Evolutionary conservation across 37 sponge, comb jelly and placozoan species (phyloP).

Genomic region (Oopsacas minuta): DNA sequence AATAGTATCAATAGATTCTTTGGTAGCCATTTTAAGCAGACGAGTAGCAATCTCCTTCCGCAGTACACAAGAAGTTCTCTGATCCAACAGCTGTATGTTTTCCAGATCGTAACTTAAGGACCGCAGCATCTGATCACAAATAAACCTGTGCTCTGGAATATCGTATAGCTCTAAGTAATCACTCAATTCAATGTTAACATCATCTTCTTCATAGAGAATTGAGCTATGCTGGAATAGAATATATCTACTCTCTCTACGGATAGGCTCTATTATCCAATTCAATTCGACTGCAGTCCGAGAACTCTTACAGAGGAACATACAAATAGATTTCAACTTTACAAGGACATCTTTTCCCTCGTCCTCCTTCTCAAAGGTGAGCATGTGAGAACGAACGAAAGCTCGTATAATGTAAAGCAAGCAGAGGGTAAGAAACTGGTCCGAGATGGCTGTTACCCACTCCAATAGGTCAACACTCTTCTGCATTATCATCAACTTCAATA

Average conservation of each 20-base stretch:
- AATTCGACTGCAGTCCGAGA: neutral
- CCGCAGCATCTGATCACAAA: neutral
- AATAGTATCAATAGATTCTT: neutral
- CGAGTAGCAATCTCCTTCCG: neutral
- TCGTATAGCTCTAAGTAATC: neutral
- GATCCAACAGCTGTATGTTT: slow-evolving; percentile 4
- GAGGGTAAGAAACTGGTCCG: neutral
- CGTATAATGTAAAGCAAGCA: neutral
- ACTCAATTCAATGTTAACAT: neutral
- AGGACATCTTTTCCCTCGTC: neutral
- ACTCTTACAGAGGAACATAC: neutral
- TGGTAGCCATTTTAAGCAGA: neutral
- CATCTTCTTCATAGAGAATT: neutral
- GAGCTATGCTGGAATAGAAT: slow-evolving; percentile 8
- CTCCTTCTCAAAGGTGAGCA: neutral
- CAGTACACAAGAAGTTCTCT: neutral
- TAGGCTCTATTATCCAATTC: neutral
- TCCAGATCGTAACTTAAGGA: neutral
- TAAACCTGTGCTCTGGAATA: neutral
- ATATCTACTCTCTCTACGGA: neutral
- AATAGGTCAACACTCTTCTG: slow-evolving; percentile 6
- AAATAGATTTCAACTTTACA: neutral
- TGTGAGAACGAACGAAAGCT: slow-evolving; percentile 1
- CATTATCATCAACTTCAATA: neutral
- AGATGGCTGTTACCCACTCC: neutral